Conservation (phyloP, 2,113 vertebrate genomes). For the Entelurus aequoreus region DNA sequence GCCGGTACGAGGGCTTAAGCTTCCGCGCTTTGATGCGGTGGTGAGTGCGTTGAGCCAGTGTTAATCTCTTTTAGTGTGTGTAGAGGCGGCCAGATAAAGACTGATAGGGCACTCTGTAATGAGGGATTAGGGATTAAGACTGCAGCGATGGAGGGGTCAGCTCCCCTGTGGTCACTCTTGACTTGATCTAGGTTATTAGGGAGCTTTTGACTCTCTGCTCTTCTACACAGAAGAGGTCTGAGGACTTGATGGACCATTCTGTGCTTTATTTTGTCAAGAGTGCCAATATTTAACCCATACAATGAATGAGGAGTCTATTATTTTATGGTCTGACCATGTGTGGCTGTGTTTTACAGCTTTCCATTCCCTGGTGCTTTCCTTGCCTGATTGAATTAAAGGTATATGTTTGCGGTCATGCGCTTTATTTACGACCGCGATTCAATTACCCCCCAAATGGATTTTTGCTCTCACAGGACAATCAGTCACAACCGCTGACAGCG, state of each 20-base stretch:
- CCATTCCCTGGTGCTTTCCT: conserved; percentile 8
- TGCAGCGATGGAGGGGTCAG: conserved; percentile 43
- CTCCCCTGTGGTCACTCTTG: conserved; percentile 39
- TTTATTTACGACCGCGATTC: conserved; percentile 57
- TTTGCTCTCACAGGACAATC: conserved; percentile 37
- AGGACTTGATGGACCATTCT: not conserved
- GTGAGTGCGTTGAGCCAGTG: conserved; percentile 55
- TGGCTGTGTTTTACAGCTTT: conserved; percentile 1
- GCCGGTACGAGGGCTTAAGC: conserved; percentile 43
- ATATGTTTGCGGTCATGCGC: conserved; percentile 34
- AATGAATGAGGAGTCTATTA: not conserved
- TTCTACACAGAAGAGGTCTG: not conserved
- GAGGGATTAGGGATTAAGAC: conserved; percentile 65
- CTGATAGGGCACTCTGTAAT: conserved; percentile 56
- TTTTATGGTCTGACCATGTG: conserved; percentile 1
- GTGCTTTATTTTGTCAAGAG: not conserved
- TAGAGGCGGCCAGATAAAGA: conserved; percentile 51
- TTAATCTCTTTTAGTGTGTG: conserved; percentile 64
- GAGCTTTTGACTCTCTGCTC: conserved; percentile 2
- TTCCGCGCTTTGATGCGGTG: conserved; percentile 56
- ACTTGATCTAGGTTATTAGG: conserved; percentile 43
- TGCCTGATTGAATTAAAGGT: conserved; percentile 35
- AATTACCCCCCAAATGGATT: conserved; percentile 57
- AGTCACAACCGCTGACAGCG: conserved; percentile 44
- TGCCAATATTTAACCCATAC: not conserved